Evolutionary conservation across 2,888 invertebrate species (phyloP), one percentile per base, ranked within the genome.

Genomic region (Hydroisotoma schaefferi): DNA sequence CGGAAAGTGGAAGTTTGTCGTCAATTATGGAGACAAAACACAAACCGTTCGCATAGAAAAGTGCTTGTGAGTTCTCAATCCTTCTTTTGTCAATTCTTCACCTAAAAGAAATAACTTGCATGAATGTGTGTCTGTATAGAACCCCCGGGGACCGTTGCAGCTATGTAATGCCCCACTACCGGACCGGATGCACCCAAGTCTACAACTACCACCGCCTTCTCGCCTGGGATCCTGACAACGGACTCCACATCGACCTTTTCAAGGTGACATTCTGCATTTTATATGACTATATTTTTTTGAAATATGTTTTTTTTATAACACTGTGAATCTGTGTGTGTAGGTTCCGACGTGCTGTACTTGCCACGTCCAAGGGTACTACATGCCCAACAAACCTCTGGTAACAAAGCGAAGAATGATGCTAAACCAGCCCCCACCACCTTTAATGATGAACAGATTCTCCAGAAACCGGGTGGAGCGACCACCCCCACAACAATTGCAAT

Each of bases 1-100:
- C 1, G 90, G 90, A 0, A 83, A 85, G 69, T 90, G 90, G 90
- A 90, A 90, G 74, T 90, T 86, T 74, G 87, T 90, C 68, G 89
- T 90, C 47, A 90, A 90, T 73, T 74, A 71, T 29, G 88, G 87
- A 0, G 87, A 88, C 65, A 88, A 90, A 73, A 88, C 88, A 6
- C 90, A 90, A 78, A 90, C 90, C 0, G 75, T 90, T 52, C 78
- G 90, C 8, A 78, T 90, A 59, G 90, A 90, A 75, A 88, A 89
- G 75, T 90, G 90, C 80, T 80, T 84, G 86, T 33, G 33, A 33
- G 33, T 33, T 10, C 86, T 75, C 83, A 85, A 22, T n/a, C n/a
- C 8, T 33, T 33, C 15, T 33, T 33, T 33, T 33, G 33, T 8
- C 8, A 55, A 46, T 20, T 15, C 18, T 25, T 6, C 51, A 10